phyloP scores from a whole-genome alignment of 2,797 vertebrate species.

The Odontamblyopus lacepedii region DNA sequence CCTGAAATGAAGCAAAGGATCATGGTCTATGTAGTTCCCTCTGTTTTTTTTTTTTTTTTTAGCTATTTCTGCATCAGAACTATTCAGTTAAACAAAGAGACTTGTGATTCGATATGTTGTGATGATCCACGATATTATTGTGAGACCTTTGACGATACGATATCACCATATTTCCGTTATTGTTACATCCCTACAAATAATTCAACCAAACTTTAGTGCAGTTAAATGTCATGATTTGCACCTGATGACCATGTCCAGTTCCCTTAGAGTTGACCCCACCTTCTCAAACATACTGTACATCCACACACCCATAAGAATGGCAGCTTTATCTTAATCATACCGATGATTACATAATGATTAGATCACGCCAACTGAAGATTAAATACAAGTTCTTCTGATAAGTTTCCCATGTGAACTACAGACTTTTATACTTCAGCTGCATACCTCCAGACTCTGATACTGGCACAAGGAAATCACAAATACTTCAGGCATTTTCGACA shows the following conservation, averaged over 20 bases:
- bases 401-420: neutral
- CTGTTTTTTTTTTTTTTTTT: no score
- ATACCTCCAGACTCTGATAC: neutral
- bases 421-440: neutral
- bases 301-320: neutral
- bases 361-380: neutral
- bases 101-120: no score
- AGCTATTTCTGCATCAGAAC: no score
- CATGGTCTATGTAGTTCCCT: no score
- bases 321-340: neutral
- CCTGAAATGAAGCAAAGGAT: no score
- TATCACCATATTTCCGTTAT: no score
- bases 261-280: neutral
- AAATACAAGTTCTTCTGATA: neutral
- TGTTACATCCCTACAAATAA: neutral
- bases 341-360: neutral
- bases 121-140: no score
- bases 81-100: no score
- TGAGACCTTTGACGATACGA: no score
- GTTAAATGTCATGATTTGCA: neutral
- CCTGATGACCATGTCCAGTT: neutral
- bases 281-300: neutral
- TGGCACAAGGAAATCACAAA: neutral
- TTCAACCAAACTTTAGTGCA: neutral
- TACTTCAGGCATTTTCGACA: neutral